phyloP scores from a whole-genome alignment of 2,888 invertebrate species.

The Drosophila basisetae region DNA sequence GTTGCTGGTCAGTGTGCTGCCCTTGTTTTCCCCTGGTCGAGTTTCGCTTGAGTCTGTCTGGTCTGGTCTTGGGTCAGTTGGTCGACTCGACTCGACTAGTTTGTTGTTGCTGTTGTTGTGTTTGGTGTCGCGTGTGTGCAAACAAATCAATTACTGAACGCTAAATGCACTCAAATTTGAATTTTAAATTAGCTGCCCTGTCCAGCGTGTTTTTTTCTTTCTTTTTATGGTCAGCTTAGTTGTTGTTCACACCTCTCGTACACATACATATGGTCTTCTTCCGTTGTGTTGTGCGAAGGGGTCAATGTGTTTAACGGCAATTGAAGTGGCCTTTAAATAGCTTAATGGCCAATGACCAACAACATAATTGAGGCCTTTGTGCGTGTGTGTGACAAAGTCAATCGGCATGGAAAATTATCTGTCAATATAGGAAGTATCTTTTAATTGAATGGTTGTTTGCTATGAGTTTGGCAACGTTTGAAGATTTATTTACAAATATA shows the following conservation, averaged over 20 bases:
- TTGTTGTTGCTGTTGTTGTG: constrained; percentile 4
- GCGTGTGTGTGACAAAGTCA: constrained; percentile 18
- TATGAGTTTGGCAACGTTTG: neutral
- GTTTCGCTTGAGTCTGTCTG: constrained; percentile 43
- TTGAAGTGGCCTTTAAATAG: constrained; percentile 61
- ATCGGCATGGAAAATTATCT: constrained; percentile 13
- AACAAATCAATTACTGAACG: constrained; percentile 79
- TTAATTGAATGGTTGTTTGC: neutral
- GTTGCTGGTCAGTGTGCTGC: constrained; percentile 52
- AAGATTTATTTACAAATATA: neutral
- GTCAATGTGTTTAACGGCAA: constrained; percentile 66
- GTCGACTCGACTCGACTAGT: constrained; percentile 38
- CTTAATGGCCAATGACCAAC: constrained; percentile 42
- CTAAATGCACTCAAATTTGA: constrained; percentile 73
- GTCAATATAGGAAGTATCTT: constrained; percentile 4
- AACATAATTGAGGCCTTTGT: constrained; percentile 43
- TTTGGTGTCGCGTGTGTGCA: constrained; percentile 68
- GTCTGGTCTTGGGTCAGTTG: constrained; percentile 56
- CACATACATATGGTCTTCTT: constrained; percentile 28
- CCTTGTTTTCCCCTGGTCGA: constrained; percentile 4
- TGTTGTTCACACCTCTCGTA: constrained; percentile 5
- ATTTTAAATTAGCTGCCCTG: constrained; percentile 69
- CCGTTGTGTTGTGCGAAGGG: constrained; percentile 37
- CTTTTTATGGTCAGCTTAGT: constrained; percentile 12
- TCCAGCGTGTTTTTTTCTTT: constrained; percentile 44